These are phyloP conservation scores for Paratrypauchen microcephalus DNA, from an alignment of 2,797 vertebrate genomes.

Conservation along the genomic window DNA sequence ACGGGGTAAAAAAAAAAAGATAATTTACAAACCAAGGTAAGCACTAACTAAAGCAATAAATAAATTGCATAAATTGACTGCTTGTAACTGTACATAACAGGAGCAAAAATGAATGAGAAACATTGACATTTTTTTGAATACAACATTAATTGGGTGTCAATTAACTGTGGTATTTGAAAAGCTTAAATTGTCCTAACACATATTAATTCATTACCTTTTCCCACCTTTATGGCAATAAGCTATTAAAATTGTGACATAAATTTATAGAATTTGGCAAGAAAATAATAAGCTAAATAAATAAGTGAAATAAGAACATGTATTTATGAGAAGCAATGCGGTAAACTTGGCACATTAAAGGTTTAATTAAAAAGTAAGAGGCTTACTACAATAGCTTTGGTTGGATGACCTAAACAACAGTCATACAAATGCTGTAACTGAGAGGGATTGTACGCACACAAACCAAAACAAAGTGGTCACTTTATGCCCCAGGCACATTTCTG, in stretches of 20 bases:
- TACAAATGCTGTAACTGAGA: conserved; percentile 43
- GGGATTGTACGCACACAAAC: conserved; percentile 55
- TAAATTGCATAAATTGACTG: not conserved
- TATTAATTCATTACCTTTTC: not conserved
- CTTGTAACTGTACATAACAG: not conserved
- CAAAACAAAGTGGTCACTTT: conserved; percentile 77
- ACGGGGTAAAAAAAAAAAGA: not conserved
- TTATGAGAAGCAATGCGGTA: not conserved
- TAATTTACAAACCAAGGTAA: not conserved
- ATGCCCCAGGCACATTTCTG: conserved; percentile 76
- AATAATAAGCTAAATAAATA: not conserved
- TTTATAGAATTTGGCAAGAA: not conserved
- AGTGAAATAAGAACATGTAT: not conserved
- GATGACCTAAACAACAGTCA: conserved; percentile 33
- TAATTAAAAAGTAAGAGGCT: conserved; percentile 13
- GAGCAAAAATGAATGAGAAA: not conserved
- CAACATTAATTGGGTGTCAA: not conserved
- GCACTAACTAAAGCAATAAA: not conserved
- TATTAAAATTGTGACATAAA: too few species aligned
- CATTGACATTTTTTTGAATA: not conserved
- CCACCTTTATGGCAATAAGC: too few species aligned
- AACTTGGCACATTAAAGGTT: not conserved
- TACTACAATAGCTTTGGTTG: conserved; percentile 18
- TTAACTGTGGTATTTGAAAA: not conserved
- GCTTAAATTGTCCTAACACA: not conserved